phyloP scores from a whole-genome alignment of 2,797 vertebrate genomes.

The Crypturellus tataupa region DNA sequence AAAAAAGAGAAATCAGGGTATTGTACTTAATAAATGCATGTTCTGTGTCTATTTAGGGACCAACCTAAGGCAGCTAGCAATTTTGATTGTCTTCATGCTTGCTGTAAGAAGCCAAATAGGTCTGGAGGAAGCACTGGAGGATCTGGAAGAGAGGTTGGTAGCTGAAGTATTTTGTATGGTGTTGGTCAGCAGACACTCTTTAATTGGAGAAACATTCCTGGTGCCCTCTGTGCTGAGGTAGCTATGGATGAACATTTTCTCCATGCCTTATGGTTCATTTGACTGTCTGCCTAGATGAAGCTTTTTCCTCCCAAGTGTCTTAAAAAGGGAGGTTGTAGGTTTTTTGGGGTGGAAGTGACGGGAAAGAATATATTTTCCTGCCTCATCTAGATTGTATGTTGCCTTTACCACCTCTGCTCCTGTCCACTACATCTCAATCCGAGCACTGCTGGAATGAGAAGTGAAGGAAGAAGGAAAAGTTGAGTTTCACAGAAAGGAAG shows the following conservation, averaged over 20 bases:
- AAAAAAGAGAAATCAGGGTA: background rate
- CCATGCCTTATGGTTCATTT: background rate
- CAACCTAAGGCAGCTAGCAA: background rate
- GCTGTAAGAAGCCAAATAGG: background rate
- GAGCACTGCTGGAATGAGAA: background rate
- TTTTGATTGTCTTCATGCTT: background rate
- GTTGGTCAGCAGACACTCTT: background rate
- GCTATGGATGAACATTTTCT: background rate
- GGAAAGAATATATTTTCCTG: background rate
- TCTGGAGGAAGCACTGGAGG: background rate
- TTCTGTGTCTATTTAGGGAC: background rate
- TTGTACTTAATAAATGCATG: background rate
- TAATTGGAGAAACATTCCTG: background rate
- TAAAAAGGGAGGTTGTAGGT: background rate
- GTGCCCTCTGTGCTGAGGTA: background rate
- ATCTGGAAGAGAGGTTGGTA: background rate
- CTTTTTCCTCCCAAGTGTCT: background rate
- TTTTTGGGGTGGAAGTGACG: background rate
- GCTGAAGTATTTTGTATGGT: background rate
- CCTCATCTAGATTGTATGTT: background rate
- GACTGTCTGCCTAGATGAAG: no score
- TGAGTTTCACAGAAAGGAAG: background rate
- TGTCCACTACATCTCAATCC: background rate
- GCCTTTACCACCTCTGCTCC: background rate
- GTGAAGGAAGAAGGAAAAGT: background rate